Base-by-base conservation (phyloP, 2,797 vertebrate species). In the Squalus acanthias region DNA sequence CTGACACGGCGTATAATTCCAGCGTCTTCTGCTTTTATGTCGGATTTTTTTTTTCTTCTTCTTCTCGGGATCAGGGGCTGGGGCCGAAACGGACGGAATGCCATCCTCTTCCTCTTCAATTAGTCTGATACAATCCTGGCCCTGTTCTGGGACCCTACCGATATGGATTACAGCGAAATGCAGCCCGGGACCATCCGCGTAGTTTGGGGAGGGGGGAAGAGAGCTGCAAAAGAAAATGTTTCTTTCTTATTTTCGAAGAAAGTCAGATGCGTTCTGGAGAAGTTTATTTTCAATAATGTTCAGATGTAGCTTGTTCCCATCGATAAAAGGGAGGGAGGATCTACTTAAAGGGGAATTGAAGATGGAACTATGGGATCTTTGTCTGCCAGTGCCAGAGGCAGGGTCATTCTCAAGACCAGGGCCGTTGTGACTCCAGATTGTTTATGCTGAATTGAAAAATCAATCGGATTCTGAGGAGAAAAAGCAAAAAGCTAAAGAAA, bases 401-500 rank as follows among this genome's bases (percentile, higher is more conserved):
- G 91, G 91, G 91, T 93, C n/a, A 69, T 39, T 46, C n/a, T 69
- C 2, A 69, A 93, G 91, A 46, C 63, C 91, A 93, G 63, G 63
- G 7, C 91, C 91, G 20, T 46, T 46, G 91, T 69, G 91, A 10
- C 91, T 69, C 6, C 17, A 93, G 63, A 93, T 93, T 93, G 63
- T 93, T 93, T 93, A 67, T 69, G 65, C 65, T 93, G 91, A 93
- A 93, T 93, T 93, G 63, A 93, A 93, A 93, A 93, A 93, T 93
- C 91, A 93, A 93, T 93, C 0, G 63, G 91, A 93, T 93, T 69
- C 91, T 93, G 91, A 69, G 63, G n/a, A 39, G 63, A 69, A 22
- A n/a, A 67, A 93, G 91, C 65, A 22, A 93, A 46, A 24, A 93
- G 65, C 91, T 69, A 26, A 93, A 93, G 46, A 69, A 69, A 69